Evolutionary conservation across 1,140 invertebrate genomes (phyloP).

Genomic region (Micrasema longulum): DNA sequence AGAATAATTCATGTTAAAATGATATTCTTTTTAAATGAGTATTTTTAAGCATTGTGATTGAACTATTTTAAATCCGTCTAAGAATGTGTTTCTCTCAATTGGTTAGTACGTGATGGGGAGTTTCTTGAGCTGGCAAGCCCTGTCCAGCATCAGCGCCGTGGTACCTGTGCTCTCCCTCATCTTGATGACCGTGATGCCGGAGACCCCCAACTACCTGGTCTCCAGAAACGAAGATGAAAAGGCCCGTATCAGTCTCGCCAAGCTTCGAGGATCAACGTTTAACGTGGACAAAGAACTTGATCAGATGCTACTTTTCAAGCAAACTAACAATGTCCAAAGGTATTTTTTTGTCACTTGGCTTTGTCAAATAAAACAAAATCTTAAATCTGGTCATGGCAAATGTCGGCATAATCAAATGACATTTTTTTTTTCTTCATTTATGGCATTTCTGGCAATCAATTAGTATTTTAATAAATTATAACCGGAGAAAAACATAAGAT

Average conservation of each 20-base stretch:
- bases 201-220: slow-evolving; percentile 79
- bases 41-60: too few species aligned
- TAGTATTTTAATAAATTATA: too few species aligned
- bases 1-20: too few species aligned
- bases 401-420: too few species aligned
- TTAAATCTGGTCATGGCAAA: not conserved
- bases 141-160: slow-evolving; percentile 71
- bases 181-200: slow-evolving; percentile 74
- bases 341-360: too few species aligned
- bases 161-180: slow-evolving; percentile 71
- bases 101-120: slow-evolving; percentile 76
- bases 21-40: too few species aligned
- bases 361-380: not conserved
- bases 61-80: too few species aligned
- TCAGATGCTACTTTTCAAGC: slow-evolving; percentile 72
- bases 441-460: too few species aligned
- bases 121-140: slow-evolving; percentile 69
- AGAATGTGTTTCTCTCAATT: too few species aligned
- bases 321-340: slow-evolving; percentile 73
- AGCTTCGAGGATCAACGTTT: slow-evolving; percentile 73
- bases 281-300: slow-evolving; percentile 74
- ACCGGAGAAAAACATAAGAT: too few species aligned
- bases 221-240: slow-evolving; percentile 72
- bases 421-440: too few species aligned
- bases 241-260: slow-evolving; percentile 70